Evolutionary conservation across 2,888 invertebrate genomes (phyloP).

Genomic region (Drosophila borborema): DNA sequence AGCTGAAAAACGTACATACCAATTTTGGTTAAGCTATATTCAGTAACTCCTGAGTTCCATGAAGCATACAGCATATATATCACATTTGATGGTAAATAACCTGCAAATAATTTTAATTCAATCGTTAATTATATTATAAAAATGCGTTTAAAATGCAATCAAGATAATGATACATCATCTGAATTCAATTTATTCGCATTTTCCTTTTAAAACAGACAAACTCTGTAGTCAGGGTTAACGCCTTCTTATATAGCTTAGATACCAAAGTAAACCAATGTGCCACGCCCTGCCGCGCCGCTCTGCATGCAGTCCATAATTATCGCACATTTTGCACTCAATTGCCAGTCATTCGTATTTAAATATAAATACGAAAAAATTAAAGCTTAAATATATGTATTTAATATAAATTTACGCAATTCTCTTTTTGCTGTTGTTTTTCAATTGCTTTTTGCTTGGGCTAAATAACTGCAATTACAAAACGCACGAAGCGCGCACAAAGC

Average conservation of each 20-base stretch:
- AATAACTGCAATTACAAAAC: conserved; percentile 78
- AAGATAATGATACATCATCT: conserved; percentile 43
- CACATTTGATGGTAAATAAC: neutral
- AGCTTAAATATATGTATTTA: conserved; percentile 58
- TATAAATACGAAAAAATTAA: conserved; percentile 47
- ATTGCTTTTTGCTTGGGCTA: conserved; percentile 56
- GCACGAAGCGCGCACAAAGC: conserved; percentile 54
- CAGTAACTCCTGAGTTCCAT: conserved; percentile 5
- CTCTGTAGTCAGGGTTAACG: conserved; percentile 29
- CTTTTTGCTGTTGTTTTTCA: conserved; percentile 32
- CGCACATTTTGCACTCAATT: conserved; percentile 72
- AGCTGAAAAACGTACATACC: neutral
- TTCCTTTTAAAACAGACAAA: neutral
- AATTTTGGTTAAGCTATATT: neutral
- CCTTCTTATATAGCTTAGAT: conserved; percentile 23
- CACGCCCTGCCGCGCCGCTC: neutral
- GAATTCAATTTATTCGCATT: conserved; percentile 37
- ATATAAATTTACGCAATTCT: conserved; percentile 71
- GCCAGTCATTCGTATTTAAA: conserved; percentile 52
- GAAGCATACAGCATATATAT: neutral
- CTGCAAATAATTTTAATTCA: conserved; percentile 1
- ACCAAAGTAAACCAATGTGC: neutral
- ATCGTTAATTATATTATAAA: conserved; percentile 15
- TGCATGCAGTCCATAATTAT: conserved; percentile 52
- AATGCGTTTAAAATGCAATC: conserved; percentile 24